Base-by-base conservation (phyloP, 1,140 invertebrate species). In the Zaprionus inermis region DNA sequence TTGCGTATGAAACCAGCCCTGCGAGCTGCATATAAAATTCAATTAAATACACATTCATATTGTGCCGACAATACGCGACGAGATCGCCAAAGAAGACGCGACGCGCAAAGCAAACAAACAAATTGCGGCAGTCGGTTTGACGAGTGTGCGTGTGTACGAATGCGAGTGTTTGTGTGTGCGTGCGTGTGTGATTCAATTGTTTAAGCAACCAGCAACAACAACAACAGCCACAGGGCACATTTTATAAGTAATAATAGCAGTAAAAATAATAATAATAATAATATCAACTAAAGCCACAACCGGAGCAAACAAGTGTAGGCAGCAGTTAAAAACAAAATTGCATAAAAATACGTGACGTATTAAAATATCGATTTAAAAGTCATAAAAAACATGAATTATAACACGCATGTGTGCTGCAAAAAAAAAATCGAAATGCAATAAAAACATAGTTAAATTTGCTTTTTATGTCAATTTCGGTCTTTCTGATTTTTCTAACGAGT, bases 151-250 rank as follows among this genome's bases (percentile, higher is more conserved):
- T 55, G 59, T 46, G 41, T 30, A 30, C 12, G 12, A 22, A 9
- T 32, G 44, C 32, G 28, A 46, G 32, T 54, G 51, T 54, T 18
- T 44, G 58, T 69, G 59, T 69, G 59, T 54, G 54, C 36, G 32
- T 60, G 16, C 64, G 73, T 64, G 73, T 64, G 64, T 77, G 61
- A 66, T 79, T 77, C 63, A 79, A 70, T 79, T 79, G 78, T 79
- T 79, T 78, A 79, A 79, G 64, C 74, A 79, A 79, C 69, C 63
- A 70, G 34, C 54, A 46, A 61, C 63, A 79, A 73, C 63, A 70
- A 41, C 54, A 46, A 61, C 57, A 44, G 59, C 46, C 46, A 58
- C 32, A 24, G 44, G 52, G 58, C 32, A 74, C 63, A 55, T 77
- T 72, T 18, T 46, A 54, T 74, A 46, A 46, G 44, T 49, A 20